phyloP scores from a whole-genome alignment of 2,888 invertebrate genomes.

The Lepas anatifera region DNA sequence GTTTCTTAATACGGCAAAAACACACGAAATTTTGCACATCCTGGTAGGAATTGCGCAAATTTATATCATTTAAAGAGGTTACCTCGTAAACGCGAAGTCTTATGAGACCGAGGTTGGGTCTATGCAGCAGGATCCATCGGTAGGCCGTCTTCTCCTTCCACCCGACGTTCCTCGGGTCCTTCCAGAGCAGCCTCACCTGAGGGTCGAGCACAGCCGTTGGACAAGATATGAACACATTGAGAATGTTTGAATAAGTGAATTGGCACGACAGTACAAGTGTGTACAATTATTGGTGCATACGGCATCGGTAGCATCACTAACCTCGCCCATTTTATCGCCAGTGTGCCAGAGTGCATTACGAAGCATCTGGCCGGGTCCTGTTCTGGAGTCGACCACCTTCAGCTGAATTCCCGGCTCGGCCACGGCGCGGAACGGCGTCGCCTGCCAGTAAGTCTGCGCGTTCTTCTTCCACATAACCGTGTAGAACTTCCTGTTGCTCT shows the following conservation, averaged over 20 bases:
- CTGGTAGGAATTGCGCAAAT: too few relatives aligned
- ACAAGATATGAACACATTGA: too few relatives aligned
- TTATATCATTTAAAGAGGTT: too few relatives aligned
- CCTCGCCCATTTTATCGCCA: too few relatives aligned
- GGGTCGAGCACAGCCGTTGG: too few relatives aligned
- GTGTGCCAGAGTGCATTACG: constrained; percentile 91
- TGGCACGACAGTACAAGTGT: too few relatives aligned
- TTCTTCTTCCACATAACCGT: constrained; percentile 94
- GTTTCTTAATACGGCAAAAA: too few relatives aligned
- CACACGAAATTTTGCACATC: too few relatives aligned
- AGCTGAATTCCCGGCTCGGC: constrained; percentile 88
- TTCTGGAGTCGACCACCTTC: constrained; percentile 75
- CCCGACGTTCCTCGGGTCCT: constrained; percentile 77
- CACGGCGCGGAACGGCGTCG: constrained; percentile 75
- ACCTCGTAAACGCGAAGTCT: constrained; percentile 61
- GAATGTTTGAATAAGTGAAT: too few relatives aligned
- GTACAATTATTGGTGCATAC: too few relatives aligned
- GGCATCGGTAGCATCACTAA: too few relatives aligned
- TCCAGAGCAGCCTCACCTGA: constrained; percentile 74
- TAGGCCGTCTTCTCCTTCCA: constrained; percentile 88
- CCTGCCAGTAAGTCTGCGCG: constrained; percentile 85
- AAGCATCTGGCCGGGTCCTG: constrained; percentile 79
- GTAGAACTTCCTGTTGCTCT: constrained; percentile 83
- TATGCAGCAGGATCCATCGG: constrained; percentile 80
- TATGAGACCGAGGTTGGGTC: constrained; percentile 84